Base-by-base conservation (phyloP, 2,113 vertebrate genomes). In the Brevimyrus niger region DNA sequence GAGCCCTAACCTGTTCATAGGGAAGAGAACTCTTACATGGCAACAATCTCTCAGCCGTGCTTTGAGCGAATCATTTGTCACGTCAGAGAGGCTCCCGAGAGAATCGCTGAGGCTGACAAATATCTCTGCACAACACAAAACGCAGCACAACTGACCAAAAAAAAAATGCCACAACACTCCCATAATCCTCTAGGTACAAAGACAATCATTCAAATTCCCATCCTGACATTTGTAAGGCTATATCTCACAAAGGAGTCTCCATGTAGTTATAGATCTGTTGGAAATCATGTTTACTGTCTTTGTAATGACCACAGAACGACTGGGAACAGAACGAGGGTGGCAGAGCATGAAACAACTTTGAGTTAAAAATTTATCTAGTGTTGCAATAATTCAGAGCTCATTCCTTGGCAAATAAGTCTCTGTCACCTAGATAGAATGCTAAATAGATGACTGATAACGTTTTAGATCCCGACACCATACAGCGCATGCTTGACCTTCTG, bases 181-280 rank as follows among this genome's bases (percentile, higher is more conserved):
- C 85, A 87, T 87, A 87, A 87, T 35, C 48, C 50, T 87, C 11
- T 50, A 55, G 31, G 85, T 87, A 35, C 48, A 55, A 87, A 35
- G 27, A 31, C 27, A 31, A 53, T 17, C 17, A 87, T 53, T 87
- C 17, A 38, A 53, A 51, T 87, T 27, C 15, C 50, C 47, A 35
- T 38, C n/a, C 50, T 53, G 3, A 38, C 85, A 87, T 53, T 53
- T 53, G 50, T 87, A 53, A 87, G 48, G 5, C 27, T 53, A 31
- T 31, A 51, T 51, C 46, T 86, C 15, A 44, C n/a, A n/a, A 46
- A 87, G 13, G 85, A 87, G 55, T 47, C 38, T n/a, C 48, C 85
- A 47, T 53, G n/a, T 53, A 1, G 50, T 53, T 51, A 53, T 35
- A 53, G 85, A 31, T n/a, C 50, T 53, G 27, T 35, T 9, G 13